Evolutionary conservation across 2,888 invertebrate species (phyloP).

Genomic region (Tenthredo livida): DNA sequence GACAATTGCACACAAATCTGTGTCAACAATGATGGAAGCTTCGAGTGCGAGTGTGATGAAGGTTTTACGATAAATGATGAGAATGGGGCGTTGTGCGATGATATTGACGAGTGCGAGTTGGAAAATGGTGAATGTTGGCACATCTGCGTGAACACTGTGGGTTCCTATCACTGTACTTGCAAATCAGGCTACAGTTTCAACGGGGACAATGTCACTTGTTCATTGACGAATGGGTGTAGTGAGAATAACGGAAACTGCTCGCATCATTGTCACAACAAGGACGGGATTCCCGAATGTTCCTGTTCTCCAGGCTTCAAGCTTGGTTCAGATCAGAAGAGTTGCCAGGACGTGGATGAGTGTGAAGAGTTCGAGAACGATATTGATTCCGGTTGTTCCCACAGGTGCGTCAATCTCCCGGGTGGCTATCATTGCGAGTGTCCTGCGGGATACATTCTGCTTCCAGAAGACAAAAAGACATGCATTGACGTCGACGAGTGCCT

Average conservation of each 20-base stretch:
- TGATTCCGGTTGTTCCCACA: slow-evolving; percentile 73
- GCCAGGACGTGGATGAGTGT: slow-evolving; percentile 76
- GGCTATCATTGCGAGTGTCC: slow-evolving; percentile 80
- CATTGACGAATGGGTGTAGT: slow-evolving; percentile 70
- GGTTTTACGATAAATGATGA: slow-evolving; percentile 70
- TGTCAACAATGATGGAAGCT: slow-evolving; percentile 75
- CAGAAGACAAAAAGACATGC: slow-evolving; percentile 77
- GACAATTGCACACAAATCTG: slow-evolving; percentile 78
- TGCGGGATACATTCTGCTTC: slow-evolving; percentile 76
- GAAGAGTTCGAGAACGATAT: slow-evolving; percentile 73
- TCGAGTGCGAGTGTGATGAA: slow-evolving; percentile 68
- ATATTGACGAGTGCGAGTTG: slow-evolving; percentile 77
- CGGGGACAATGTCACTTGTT: slow-evolving; percentile 67
- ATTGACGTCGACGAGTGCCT: slow-evolving; percentile 78
- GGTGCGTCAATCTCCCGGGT: slow-evolving; percentile 80
- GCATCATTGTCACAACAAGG: slow-evolving; percentile 79
- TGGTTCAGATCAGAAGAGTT: slow-evolving; percentile 68
- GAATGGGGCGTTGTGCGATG: slow-evolving; percentile 75
- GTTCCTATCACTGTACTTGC: slow-evolving; percentile 79
- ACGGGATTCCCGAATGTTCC: slow-evolving; percentile 79
- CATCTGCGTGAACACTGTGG: slow-evolving; percentile 76
- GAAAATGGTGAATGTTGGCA: slow-evolving; percentile 81
- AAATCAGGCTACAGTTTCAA: slow-evolving; percentile 73
- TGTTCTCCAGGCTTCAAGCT: slow-evolving; percentile 80
- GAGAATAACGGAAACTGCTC: slow-evolving; percentile 77